These are phyloP conservation scores for Standfussiana lucernea DNA, from an alignment of 2,888 invertebrate genomes.

Conservation along the genomic window DNA sequence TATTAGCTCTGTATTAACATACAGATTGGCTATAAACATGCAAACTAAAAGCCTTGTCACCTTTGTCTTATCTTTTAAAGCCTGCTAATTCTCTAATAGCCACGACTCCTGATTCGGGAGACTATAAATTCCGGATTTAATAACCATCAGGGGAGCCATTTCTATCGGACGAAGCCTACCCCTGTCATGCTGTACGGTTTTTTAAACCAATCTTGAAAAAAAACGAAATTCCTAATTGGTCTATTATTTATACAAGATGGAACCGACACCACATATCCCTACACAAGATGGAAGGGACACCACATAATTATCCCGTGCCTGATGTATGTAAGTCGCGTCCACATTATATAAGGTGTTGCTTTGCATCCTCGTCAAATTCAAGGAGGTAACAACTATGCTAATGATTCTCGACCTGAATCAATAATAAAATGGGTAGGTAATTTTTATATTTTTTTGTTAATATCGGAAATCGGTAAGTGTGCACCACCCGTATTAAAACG, in stretches of 20 bases:
- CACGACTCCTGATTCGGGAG: constrained; percentile 70
- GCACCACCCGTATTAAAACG: no score
- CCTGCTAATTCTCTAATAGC: constrained; percentile 73
- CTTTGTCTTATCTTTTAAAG: constrained; percentile 57
- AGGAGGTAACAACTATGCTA: no score
- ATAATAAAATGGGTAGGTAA: no score
- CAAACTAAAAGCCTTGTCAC: constrained; percentile 37
- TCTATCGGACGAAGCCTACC: constrained; percentile 62
- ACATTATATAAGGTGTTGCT: no score
- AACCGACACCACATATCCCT: no score
- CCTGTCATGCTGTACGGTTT: constrained; percentile 51
- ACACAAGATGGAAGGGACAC: no score
- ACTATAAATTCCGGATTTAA: constrained; percentile 76
- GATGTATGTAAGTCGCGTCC: no score
- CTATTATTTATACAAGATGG: background rate
- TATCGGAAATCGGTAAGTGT: no score
- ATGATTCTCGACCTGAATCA: no score
- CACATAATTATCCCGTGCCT: no score
- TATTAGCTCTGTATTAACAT: constrained; percentile 24
- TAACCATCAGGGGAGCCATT: constrained; percentile 77
- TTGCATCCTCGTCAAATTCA: no score
- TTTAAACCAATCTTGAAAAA: background rate
- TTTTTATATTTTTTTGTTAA: no score
- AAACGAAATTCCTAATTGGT: background rate
- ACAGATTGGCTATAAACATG: constrained; percentile 46